phyloP scores from a whole-genome alignment of 2,113 vertebrate genomes.

The Pachycephala philippinensis region DNA sequence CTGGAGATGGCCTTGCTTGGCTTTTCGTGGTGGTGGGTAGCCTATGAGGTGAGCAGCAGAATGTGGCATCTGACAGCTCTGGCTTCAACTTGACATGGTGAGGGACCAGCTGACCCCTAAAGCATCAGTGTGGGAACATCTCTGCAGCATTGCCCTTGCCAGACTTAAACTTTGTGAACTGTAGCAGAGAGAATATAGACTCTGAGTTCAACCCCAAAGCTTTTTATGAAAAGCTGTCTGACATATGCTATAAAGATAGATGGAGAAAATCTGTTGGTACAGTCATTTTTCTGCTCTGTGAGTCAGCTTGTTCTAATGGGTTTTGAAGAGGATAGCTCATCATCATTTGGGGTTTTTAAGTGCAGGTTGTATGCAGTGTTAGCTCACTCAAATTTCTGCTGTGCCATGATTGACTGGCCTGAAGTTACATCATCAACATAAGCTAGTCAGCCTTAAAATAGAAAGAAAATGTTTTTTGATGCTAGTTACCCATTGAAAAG shows the following conservation, averaged over 20 bases:
- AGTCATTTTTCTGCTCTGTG: constrained; percentile 35
- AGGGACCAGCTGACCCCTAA: not conserved
- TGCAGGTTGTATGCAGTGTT: constrained; percentile 33
- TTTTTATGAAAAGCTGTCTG: constrained; percentile 20
- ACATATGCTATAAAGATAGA: constrained; percentile 18
- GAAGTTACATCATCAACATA: not conserved
- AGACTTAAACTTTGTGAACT: not conserved
- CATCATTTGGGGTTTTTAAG: constrained; percentile 48
- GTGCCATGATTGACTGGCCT: not conserved
- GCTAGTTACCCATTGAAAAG: not conserved
- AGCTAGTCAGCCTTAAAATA: not conserved
- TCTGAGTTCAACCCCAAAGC: not conserved
- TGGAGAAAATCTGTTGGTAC: constrained; percentile 24
- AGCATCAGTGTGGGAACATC: not conserved
- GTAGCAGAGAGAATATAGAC: not conserved
- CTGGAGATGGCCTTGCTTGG: not conserved
- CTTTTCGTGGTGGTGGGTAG: not conserved
- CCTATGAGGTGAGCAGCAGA: not conserved
- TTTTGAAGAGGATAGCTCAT: constrained; percentile 47
- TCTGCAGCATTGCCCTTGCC: not conserved
- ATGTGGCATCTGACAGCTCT: not conserved
- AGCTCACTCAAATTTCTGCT: constrained; percentile 10
- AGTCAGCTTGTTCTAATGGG: constrained; percentile 54
- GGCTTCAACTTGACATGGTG: not conserved
- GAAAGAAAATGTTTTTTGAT: not conserved